Base-by-base conservation (phyloP, 1,140 invertebrate species). In the Drosophila ohnishii region DNA sequence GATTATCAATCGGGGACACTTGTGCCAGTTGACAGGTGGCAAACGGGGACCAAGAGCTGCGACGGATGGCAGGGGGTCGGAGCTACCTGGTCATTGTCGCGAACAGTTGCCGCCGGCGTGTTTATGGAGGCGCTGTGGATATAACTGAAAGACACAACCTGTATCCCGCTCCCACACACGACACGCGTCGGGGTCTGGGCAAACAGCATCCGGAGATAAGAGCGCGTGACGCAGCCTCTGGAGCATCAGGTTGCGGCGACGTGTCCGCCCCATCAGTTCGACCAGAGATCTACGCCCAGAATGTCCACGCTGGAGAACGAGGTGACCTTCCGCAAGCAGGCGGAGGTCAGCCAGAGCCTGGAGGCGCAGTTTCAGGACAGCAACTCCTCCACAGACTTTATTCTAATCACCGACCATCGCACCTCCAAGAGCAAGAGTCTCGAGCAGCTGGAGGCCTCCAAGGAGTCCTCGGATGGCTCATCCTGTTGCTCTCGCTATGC, bases 251-350 rank as follows among this genome's bases (percentile, higher is more conserved):
- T 56, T 39, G 37, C 11, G 30, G 28, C 63, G 48, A 56, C 74
- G 64, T 77, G 74, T 69, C 64, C 57, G 25, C 40, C 37, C 74
- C 64, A 59, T 61, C 72, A 67, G 57, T 45, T 48, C 61, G 64
- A 51, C 44, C 25, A 48, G 16, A 80, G 72, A 80, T 71, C 35
- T 63, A 25, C n/a, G 37, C 37, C 74, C 34, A 77, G 73, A 64
- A 91, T 91, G 90, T 91, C 90, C 61, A 90, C 78, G 42, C 61
- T 91, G 42, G 90, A 91, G 63, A 80, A 69, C 45, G 80, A 90
- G 75, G 75, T 90, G 55, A 77, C 75, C 40, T 91, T 91, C 51
- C 90, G 83, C 55, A 91, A 82, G 53, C 78, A 55, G 47, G 73
- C 83, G 71, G 77, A 90, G 78, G 79, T 88, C 47, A 87, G 61